phyloP scores from a whole-genome alignment of 2,113 vertebrate genomes.

The Pteruthius melanotis region DNA sequence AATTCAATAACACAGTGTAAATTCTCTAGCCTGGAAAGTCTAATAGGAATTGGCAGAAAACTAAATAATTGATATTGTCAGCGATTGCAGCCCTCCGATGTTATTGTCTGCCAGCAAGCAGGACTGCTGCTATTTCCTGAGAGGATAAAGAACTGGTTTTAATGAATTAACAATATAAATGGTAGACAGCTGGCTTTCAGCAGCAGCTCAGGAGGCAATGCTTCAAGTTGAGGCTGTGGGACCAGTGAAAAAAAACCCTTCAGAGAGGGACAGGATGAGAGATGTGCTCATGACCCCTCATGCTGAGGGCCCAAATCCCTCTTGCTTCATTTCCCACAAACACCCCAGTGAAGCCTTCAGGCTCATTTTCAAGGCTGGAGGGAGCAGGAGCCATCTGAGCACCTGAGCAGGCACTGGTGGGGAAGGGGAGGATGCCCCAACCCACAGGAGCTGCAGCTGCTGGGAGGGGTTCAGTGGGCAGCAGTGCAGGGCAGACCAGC shows the following conservation, averaged over 20 bases:
- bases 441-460: too few relatives aligned
- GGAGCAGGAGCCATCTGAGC: neutral
- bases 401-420: neutral
- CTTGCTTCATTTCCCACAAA: neutral
- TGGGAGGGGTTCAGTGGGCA: neutral
- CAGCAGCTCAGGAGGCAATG: conserved; percentile 37
- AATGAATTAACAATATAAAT: conserved; percentile 78
- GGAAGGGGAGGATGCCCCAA: neutral
- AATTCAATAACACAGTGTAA: conserved; percentile 80
- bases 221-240: neutral
- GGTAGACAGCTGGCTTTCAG: conserved; percentile 70
- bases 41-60: conserved; percentile 83
- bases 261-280: neutral
- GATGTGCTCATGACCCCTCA: neutral
- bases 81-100: conserved; percentile 54
- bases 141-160: conserved; percentile 74
- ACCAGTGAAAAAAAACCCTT: neutral
- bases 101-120: conserved; percentile 70
- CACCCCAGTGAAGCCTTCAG: neutral
- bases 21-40: conserved; percentile 75
- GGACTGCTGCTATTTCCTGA: conserved; percentile 72
- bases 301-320: neutral
- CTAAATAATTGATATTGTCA: conserved; percentile 80
- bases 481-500: rapidly evolving
- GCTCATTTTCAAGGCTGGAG: neutral